A percentile compares a stretch with the other conserved stretches of the same genome.
Conservation (phyloP, 2,113 vertebrate genomes). For the Petroica traversi region DNA sequence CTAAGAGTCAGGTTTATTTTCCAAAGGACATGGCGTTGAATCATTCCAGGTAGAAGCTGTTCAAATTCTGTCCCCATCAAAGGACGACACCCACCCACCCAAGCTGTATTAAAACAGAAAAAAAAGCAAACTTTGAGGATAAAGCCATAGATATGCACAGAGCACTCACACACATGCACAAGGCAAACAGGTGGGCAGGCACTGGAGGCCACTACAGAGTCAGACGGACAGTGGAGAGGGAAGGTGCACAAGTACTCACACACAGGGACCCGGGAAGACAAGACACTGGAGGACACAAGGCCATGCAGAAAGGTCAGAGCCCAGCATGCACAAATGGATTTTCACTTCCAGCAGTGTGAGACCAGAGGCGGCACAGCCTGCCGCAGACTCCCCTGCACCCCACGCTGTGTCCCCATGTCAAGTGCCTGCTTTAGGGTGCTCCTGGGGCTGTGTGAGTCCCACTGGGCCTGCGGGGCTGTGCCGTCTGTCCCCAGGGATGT, state of each 20-base stretch:
- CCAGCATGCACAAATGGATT: background rate
- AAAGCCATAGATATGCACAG: background rate
- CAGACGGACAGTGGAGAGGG: background rate
- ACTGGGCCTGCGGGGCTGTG: background rate
- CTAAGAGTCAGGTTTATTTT: slow-evolving; percentile 27
- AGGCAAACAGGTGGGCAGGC: slow-evolving; percentile 3
- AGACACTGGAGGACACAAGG: background rate
- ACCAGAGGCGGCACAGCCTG: background rate
- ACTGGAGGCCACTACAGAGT: background rate
- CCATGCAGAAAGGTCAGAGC: slow-evolving; percentile 13
- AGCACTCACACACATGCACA: slow-evolving; percentile 20
- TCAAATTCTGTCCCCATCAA: slow-evolving; percentile 27
- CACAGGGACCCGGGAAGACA: background rate
- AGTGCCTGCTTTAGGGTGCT: background rate
- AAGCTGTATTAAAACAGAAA: background rate
- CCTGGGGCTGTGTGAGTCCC: background rate
- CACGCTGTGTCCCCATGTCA: background rate
- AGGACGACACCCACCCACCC: slow-evolving; percentile 20
- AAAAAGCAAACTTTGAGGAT: slow-evolving; percentile 1
- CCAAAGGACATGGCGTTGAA: background rate
- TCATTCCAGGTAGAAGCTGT: slow-evolving; percentile 54
- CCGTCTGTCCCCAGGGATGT: background rate
- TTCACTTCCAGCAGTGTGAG: background rate
- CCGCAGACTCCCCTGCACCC: background rate
- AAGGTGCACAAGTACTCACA: background rate